phyloP scores from a whole-genome alignment of 2,113 vertebrate species.

The Gymnobelideus leadbeateri region DNA sequence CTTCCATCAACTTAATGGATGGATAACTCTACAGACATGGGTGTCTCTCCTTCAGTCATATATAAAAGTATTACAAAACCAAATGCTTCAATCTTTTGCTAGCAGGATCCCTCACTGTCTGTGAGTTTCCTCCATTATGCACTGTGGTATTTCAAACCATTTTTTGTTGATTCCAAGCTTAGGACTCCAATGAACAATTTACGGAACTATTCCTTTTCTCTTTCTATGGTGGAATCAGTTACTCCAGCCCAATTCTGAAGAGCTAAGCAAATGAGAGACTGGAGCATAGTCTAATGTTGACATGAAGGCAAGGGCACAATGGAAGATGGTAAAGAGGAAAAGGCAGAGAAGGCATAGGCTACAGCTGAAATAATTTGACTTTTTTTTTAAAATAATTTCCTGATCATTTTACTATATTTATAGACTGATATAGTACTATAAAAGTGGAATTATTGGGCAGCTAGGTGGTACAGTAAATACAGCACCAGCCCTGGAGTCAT shows the following conservation, averaged over 20 bases:
- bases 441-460: not conserved
- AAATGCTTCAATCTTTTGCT: constrained; percentile 90
- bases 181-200: constrained; percentile 90
- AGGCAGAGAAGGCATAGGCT: not conserved
- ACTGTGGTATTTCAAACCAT: constrained; percentile 89
- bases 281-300: not conserved
- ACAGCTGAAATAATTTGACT: not conserved
- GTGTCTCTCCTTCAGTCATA: constrained; percentile 90
- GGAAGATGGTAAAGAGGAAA: not conserved
- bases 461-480: too few relatives aligned
- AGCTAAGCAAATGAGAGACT: not conserved
- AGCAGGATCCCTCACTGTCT: constrained; percentile 89
- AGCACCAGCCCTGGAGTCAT: too few relatives aligned
- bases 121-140: constrained; percentile 92
- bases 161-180: constrained; percentile 90
- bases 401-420: not conserved
- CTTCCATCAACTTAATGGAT: constrained; percentile 90
- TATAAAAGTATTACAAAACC: constrained; percentile 90
- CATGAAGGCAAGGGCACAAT: not conserved
- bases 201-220: constrained; percentile 91
- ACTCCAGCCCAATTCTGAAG: not conserved
- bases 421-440: not conserved
- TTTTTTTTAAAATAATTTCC: not conserved
- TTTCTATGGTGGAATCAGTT: constrained; percentile 72
- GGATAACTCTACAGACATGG: constrained; percentile 90